Evolutionary conservation across 2,888 invertebrate species (phyloP).

Genomic region (Lasius platythorax): DNA sequence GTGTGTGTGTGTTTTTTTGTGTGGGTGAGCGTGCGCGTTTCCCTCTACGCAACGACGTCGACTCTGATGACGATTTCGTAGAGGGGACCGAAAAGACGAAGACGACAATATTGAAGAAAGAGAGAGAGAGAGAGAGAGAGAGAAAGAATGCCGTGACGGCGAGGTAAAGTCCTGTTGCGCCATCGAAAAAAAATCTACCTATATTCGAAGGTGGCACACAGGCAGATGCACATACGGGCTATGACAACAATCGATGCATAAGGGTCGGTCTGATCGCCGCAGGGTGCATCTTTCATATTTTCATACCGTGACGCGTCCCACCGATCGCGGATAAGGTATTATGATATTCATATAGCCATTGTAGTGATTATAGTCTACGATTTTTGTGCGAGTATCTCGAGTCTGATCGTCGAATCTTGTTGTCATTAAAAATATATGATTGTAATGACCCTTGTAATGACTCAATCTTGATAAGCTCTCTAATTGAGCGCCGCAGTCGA

Average conservation of each 20-base stretch:
- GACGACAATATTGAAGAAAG: neutral
- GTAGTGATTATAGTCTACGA: neutral
- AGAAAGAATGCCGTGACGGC: constrained; percentile 72
- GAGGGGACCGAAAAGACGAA: constrained; percentile 24
- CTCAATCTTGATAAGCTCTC: neutral
- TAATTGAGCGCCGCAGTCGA: neutral
- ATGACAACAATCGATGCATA: constrained; percentile 31
- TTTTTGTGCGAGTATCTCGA: neutral
- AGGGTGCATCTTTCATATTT: constrained; percentile 46
- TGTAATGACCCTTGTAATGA: neutral
- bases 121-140: neutral
- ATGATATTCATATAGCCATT: constrained; percentile 8
- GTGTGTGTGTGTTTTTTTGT: neutral
- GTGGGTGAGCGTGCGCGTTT: constrained; percentile 13
- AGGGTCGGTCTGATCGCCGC: constrained; percentile 44
- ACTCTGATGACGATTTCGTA: constrained; percentile 22
- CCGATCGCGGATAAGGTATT: constrained; percentile 36
- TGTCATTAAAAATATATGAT: neutral
- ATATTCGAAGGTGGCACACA: constrained; percentile 46
- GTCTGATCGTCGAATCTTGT: neutral
- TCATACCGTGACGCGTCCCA: constrained; percentile 56
- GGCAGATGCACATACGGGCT: constrained; percentile 33
- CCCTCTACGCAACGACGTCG: constrained; percentile 24
- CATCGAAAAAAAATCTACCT: constrained; percentile 66
- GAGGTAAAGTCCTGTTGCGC: constrained; percentile 79